These are phyloP conservation scores for Myocastor coypus DNA, from an alignment of 2,113 vertebrate species.

Conservation along the genomic window DNA sequence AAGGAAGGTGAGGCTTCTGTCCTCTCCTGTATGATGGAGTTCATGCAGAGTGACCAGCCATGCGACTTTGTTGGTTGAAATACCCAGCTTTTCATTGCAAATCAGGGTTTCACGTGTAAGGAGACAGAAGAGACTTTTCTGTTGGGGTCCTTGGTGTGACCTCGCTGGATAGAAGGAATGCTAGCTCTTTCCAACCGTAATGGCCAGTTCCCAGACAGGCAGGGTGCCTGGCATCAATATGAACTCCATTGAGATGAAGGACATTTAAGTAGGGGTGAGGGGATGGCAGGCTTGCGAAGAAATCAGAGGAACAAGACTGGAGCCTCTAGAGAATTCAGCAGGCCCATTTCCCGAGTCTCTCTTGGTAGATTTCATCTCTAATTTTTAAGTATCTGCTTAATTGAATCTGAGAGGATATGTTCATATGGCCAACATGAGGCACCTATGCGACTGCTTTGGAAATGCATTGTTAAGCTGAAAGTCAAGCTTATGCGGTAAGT, in stretches of 20 bases:
- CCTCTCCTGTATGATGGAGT: accelerated
- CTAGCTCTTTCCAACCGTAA: neutral
- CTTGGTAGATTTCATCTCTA: neutral
- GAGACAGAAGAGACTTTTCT: neutral
- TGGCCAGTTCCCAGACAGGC: neutral
- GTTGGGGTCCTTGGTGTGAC: neutral
- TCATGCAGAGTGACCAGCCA: too few relatives aligned
- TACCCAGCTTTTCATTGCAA: neutral
- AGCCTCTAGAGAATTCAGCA: neutral
- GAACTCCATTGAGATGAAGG: neutral
- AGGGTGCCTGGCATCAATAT: neutral
- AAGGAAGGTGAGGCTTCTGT: neutral
- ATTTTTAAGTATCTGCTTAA: conserved; percentile 6
- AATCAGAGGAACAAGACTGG: neutral
- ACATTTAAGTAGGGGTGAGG: neutral
- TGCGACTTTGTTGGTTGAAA: neutral
- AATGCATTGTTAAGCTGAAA: conserved; percentile 40
- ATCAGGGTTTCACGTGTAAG: neutral
- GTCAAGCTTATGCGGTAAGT: neutral
- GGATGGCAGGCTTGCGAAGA: neutral
- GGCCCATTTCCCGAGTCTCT: neutral
- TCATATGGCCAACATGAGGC: neutral
- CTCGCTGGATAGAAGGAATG: neutral
- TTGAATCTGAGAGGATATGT: neutral
- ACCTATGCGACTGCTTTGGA: neutral